phyloP scores from a whole-genome alignment of 2,888 invertebrate genomes.

The Netelia virgata region DNA sequence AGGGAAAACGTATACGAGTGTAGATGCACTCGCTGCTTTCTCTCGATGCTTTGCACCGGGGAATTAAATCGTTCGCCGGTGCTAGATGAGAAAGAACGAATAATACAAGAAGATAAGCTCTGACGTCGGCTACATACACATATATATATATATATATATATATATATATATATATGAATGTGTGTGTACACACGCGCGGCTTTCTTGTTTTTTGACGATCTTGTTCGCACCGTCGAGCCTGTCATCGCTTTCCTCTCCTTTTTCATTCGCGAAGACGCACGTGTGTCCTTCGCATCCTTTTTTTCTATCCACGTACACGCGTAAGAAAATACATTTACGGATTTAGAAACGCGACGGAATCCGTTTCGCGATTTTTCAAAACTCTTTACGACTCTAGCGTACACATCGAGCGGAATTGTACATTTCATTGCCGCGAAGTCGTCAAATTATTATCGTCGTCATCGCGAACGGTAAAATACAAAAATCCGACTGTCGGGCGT shows the following conservation, averaged over 20 bases:
- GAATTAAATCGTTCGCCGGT: constrained; percentile 64
- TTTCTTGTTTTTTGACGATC: constrained; percentile 78
- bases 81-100: constrained; percentile 40
- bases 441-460: constrained; percentile 14
- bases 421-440: constrained; percentile 27
- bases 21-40: constrained; percentile 10
- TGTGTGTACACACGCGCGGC: constrained; percentile 37
- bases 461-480: constrained; percentile 40
- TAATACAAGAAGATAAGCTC: constrained; percentile 38
- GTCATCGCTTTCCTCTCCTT: constrained; percentile 69
- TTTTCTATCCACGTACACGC: neutral
- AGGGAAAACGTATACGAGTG: neutral
- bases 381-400: constrained; percentile 47
- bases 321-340: neutral
- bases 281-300: constrained; percentile 10
- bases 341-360: constrained; percentile 22
- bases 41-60: constrained; percentile 28
- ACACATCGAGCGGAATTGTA: constrained; percentile 31
- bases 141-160: constrained; percentile 7
- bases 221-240: constrained; percentile 79
- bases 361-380: constrained; percentile 37
- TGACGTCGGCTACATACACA: neutral
- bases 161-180: constrained; percentile 17
- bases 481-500: neutral
- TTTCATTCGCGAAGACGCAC: constrained; percentile 50